Base-by-base conservation (phyloP, 1,140 invertebrate species). In the Eriocheir sinensis region DNA sequence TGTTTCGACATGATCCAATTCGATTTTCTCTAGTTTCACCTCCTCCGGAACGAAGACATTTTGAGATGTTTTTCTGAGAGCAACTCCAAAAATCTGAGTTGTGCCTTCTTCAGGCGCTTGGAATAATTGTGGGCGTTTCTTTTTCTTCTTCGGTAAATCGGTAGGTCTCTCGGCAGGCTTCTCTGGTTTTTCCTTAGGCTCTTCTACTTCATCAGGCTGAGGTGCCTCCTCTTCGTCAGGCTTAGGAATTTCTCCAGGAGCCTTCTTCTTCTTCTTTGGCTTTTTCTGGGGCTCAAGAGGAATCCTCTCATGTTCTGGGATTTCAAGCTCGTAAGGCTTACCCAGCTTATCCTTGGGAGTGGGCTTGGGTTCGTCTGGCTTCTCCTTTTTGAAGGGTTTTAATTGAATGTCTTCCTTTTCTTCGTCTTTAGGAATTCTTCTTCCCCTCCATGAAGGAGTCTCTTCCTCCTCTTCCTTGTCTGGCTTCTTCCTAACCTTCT, bases 391-490 rank as follows among this genome's bases (percentile, higher is more conserved):
- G 3, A 95, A 80, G 2, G 96, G 96, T 95, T 97, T 97, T 4
- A 97, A 96, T 15, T 96, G 96, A 95, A 96, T 96, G 89, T 97
- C 96, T 95, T 97, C 97, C 88, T 89, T 94, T 9, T 91, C 89
- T 27, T 94, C 93, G 12, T 94, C 93, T 38, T 94, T 94, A 86
- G 93, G 93, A 86, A 94, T 79, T 27, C 89, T 91, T 32, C 72
- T 89, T 15, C 89, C 91, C 48, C 94, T 88, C 91, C 91, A 95
- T 3, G 72, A 53, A 36, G 93, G 93, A 41, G 89, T 48, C 86
- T 94, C 93, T 30, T 38, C 88, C 27, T 94, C 93, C 40, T 94
- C 93, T 40, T 91, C 89, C 34, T 94, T 94, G 21, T 94, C 89
- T 85, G 93, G 93, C 44, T 94, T 94, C 6, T 32, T 94, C 79